A percentile compares a stretch with the other conserved stretches of the same genome.
phyloP scores from a whole-genome alignment of 2,113 vertebrate genomes.

The Capricornis sumatraensis region DNA sequence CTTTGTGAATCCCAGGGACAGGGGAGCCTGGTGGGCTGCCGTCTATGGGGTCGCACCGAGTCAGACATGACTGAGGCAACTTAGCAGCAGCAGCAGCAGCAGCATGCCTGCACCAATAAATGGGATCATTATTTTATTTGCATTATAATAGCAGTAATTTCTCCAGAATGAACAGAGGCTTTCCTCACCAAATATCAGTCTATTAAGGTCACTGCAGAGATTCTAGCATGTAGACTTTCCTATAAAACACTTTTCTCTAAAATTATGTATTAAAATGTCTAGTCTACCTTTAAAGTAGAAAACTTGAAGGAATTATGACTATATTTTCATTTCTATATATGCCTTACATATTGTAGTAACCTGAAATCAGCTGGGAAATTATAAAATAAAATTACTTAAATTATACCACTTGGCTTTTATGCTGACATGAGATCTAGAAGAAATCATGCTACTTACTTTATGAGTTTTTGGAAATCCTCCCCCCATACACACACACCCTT shows the following conservation, averaged over 20 bases:
- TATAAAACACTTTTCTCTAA: neutral
- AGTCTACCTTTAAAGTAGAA: neutral
- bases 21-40: no score
- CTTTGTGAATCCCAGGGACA: no score
- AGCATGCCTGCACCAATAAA: neutral
- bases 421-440: neutral
- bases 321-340: neutral
- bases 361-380: neutral
- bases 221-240: neutral
- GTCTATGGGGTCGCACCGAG: neutral
- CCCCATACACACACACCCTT: neutral
- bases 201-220: neutral
- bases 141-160: neutral
- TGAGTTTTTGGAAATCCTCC: neutral
- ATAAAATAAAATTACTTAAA: neutral
- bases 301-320: neutral
- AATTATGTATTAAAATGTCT: neutral
- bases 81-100: neutral
- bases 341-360: neutral
- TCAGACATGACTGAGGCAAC: fast-evolving
- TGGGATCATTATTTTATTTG: neutral
- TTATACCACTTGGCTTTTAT: neutral
- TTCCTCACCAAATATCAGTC: neutral
- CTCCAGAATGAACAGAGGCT: neutral
- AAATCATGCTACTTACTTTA: neutral